Conservation (phyloP, 2,113 vertebrate genomes). For the Laticauda laticaudata region DNA sequence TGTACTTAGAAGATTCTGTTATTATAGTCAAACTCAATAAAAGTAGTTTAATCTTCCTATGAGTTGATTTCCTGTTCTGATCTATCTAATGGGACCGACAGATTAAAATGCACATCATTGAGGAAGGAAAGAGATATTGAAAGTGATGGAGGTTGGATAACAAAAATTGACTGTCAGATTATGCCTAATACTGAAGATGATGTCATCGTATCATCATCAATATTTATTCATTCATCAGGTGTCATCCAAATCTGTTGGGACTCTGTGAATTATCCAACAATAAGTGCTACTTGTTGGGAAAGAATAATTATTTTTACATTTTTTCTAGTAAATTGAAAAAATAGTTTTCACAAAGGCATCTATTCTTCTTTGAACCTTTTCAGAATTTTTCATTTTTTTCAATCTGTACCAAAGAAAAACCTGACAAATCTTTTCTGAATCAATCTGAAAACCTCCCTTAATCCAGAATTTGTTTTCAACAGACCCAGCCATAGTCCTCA, state of each 20-base stretch:
- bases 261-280: neutral
- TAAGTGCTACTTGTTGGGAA: neutral
- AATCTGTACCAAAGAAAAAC: neutral
- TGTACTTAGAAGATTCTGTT: neutral
- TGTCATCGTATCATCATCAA: neutral
- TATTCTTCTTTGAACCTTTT: neutral
- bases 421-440: neutral
- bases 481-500: neutral
- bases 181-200: neutral
- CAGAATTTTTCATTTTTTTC: neutral
- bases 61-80: neutral
- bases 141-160: neutral
- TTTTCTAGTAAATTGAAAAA: neutral
- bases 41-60: neutral
- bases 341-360: neutral
- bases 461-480: neutral
- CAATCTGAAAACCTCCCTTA: neutral
- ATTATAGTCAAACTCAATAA: neutral
- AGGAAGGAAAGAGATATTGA: neutral
- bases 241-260: neutral
- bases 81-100: neutral
- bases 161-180: neutral
- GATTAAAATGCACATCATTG: neutral
- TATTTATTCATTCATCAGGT: neutral
- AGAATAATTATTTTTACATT: neutral